Percentiles rank a stretch among this genome's conserved stretches.
phyloP scores from a whole-genome alignment of 2,113 vertebrate species.

The Bos javanicus region DNA sequence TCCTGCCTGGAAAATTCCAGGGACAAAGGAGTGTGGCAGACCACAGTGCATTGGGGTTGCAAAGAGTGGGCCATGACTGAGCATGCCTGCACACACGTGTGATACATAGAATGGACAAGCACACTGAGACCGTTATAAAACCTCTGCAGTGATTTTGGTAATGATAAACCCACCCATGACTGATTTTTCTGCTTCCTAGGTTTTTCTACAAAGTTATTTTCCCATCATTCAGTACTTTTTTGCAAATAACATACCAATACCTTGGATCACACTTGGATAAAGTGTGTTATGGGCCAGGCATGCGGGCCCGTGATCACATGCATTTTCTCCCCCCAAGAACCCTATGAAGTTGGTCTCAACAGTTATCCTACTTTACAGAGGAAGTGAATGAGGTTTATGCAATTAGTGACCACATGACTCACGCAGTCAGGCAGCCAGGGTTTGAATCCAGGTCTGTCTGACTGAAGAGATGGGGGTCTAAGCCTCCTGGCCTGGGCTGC shows the following conservation, averaged over 20 bases:
- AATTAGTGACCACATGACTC: not conserved
- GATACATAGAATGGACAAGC: not conserved
- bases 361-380: too few species aligned
- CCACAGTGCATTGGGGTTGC: not conserved
- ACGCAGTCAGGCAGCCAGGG: not conserved
- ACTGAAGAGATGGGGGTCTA: not conserved
- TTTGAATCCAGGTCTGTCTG: not conserved
- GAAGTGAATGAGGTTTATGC: not conserved
- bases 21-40: not conserved
- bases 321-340: not conserved
- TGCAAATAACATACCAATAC: not conserved
- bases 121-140: not conserved
- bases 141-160: too few species aligned
- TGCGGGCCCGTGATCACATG: not conserved
- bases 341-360: not conserved
- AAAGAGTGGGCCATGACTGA: not conserved
- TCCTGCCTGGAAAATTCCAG: not conserved
- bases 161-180: not conserved
- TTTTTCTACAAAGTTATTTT: not conserved
- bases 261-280: not conserved
- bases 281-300: not conserved
- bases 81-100: not conserved
- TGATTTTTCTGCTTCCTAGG: not conserved
- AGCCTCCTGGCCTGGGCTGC: accelerated
- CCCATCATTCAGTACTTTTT: not conserved